Percentiles rank a stretch among this genome's conserved stretches.
Evolutionary conservation across 2,797 vertebrate species (phyloP).

Genomic region (Carcharodon carcharias): DNA sequence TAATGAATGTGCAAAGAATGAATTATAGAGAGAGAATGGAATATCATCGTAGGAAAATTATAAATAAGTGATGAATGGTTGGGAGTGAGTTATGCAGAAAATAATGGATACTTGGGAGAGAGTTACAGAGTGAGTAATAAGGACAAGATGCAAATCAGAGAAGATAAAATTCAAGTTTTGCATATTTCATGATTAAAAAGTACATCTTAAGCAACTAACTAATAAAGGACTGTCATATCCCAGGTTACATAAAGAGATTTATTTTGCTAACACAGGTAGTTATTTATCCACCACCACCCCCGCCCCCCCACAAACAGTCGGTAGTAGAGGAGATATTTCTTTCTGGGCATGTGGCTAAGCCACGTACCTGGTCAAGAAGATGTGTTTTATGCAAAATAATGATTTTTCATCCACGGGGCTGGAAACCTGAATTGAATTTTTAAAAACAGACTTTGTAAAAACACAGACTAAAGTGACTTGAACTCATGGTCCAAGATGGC

Average conservation of each 20-base stretch:
- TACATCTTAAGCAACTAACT: background rate
- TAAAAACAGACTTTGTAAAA: no score
- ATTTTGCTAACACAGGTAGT: background rate
- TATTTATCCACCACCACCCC: background rate
- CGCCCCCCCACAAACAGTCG: no score
- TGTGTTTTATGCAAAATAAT: no score
- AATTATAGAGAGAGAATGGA: no score
- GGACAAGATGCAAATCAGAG: background rate
- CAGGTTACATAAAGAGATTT: background rate
- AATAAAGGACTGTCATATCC: background rate
- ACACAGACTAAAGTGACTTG: no score
- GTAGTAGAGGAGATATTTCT: background rate
- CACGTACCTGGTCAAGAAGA: no score
- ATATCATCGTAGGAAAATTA: background rate
- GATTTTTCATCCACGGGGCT: no score
- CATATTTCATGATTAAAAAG: background rate
- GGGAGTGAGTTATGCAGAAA: background rate
- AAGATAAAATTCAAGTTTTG: background rate
- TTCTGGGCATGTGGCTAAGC: no score
- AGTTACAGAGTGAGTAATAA: background rate
- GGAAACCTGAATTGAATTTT: no score
- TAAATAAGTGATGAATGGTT: background rate
- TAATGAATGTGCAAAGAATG: no score
- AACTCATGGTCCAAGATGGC: no score
- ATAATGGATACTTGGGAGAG: background rate